Conservation (phyloP, 2,888 invertebrate genomes). For the Perizoma affinitatum region DNA sequence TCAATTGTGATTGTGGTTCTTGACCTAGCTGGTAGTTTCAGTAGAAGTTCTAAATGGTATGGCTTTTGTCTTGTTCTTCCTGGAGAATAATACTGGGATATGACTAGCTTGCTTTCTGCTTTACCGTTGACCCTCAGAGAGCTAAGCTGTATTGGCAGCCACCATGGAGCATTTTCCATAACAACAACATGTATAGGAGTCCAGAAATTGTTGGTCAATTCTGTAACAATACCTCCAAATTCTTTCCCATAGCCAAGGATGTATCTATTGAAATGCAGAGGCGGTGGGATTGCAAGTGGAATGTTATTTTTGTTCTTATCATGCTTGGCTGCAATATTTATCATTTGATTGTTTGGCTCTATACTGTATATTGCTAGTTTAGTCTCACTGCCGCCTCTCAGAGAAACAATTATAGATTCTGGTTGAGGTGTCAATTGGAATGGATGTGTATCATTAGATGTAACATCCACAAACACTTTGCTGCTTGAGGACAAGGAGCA, state of each 20-base stretch:
- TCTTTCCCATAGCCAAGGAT: conserved; percentile 96
- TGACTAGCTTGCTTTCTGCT: conserved; percentile 82
- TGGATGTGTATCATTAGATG: conserved; percentile 84
- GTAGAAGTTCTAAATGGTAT: conserved; percentile 93
- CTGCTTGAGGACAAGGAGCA: conserved; percentile 93
- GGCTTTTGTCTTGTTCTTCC: conserved; percentile 93
- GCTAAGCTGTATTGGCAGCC: conserved; percentile 94
- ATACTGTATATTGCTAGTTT: conserved; percentile 90
- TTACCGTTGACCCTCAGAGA: conserved; percentile 89
- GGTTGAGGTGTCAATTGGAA: conserved; percentile 87
- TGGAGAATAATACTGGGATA: conserved; percentile 86
- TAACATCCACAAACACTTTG: conserved; percentile 91
- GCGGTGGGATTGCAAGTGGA: conserved; percentile 83
- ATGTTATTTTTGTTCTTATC: conserved; percentile 71
- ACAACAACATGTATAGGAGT: conserved; percentile 89
- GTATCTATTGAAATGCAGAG: conserved; percentile 91
- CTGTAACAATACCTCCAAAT: conserved; percentile 94
- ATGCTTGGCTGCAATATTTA: conserved; percentile 87
- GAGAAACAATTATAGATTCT: conserved; percentile 82
- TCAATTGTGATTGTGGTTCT: conserved; percentile 92
- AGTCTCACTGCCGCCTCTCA: conserved; percentile 87
- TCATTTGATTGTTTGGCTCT: conserved; percentile 81
- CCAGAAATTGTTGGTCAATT: conserved; percentile 92
- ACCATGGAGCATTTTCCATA: conserved; percentile 96
- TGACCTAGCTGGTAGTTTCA: conserved; percentile 91